A percentile compares a stretch with the other conserved stretches of the same genome.
Evolutionary conservation across 2,888 invertebrate genomes (phyloP).

Genomic region (Orthosia gothica): DNA sequence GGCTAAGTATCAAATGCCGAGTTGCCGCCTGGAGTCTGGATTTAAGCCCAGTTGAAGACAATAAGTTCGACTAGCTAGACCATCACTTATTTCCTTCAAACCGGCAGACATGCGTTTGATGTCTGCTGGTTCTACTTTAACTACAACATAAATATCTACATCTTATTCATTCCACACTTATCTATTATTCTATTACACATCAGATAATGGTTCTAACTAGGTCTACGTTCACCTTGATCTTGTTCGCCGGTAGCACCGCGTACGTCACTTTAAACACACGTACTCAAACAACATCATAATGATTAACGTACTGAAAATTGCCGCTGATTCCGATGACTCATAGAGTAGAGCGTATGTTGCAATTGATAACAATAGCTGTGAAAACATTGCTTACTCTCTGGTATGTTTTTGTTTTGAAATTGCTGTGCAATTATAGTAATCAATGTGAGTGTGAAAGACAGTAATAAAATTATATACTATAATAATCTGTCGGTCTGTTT

Average conservation of each 20-base stretch:
- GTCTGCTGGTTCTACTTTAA: no score
- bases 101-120: no score
- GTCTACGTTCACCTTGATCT: constrained; percentile 55
- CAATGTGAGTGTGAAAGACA: background rate
- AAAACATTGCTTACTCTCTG: constrained; percentile 9
- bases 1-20: no score
- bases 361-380: constrained; percentile 11
- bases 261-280: constrained; percentile 35
- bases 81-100: no score
- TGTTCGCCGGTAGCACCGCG: constrained; percentile 19
- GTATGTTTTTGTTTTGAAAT: background rate
- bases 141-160: background rate
- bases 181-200: background rate
- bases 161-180: background rate
- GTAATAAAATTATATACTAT: background rate
- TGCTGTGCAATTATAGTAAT: background rate
- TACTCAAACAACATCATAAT: constrained; percentile 14
- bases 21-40: no score
- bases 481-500: background rate
- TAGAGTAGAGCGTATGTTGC: constrained; percentile 21
- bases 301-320: constrained; percentile 43
- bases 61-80: no score
- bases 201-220: constrained; percentile 21
- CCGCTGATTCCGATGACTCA: constrained; percentile 42
- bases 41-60: no score